Evolutionary conservation across 1,140 invertebrate species (phyloP).

Genomic region (Caenorhabditis latens): DNA sequence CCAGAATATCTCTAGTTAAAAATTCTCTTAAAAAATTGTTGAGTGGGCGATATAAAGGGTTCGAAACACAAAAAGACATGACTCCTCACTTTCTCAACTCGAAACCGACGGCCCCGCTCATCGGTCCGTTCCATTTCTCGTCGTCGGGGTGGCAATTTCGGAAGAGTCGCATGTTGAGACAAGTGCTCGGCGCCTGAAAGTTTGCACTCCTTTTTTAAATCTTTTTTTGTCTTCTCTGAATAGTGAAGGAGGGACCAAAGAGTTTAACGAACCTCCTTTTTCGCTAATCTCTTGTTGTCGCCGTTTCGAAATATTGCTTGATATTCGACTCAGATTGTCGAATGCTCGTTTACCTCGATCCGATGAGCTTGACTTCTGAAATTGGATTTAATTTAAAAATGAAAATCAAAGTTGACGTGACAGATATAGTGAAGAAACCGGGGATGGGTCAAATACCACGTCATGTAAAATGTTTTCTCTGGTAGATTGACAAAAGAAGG

Average conservation of each 20-base stretch:
- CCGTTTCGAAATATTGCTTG: constrained; percentile 8
- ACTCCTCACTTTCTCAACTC: constrained; percentile 32
- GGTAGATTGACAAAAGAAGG: neutral
- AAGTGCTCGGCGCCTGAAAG: constrained; percentile 30
- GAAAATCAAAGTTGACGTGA: neutral
- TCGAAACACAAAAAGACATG: neutral
- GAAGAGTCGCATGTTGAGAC: constrained; percentile 36
- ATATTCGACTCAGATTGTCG: constrained; percentile 27
- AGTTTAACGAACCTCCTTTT: constrained; percentile 14
- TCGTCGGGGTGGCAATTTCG: constrained; percentile 22
- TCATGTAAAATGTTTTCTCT: neutral
- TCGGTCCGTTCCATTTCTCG: constrained; percentile 18
- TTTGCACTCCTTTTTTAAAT: constrained; percentile 11
- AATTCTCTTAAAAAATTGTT: neutral
- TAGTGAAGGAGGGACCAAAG: neutral
- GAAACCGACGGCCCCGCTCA: neutral
- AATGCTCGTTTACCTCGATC: constrained; percentile 30
- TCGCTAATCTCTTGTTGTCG: constrained; percentile 12
- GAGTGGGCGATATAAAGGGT: neutral
- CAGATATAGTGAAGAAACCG: neutral
- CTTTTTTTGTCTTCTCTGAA: neutral
- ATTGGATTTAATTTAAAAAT: neutral
- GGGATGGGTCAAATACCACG: neutral
- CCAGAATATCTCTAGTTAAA: neutral
- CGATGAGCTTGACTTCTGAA: constrained; percentile 33